Conservation (phyloP, 2,888 invertebrate species). For the Pantelozetes paolii region DNA sequence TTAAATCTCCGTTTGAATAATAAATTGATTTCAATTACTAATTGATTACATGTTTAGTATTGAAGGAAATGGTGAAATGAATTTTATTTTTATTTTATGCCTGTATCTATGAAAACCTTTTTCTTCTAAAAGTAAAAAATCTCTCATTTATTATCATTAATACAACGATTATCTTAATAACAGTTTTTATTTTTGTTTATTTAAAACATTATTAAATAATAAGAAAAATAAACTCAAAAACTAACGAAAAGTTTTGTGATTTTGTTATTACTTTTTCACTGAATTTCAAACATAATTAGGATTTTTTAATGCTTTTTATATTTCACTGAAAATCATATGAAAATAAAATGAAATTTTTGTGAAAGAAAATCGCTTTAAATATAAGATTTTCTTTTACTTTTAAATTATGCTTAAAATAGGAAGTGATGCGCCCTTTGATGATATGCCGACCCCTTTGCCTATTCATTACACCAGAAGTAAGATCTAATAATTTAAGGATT, state of each 20-base stretch:
- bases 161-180: background rate
- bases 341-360: background rate
- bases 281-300: background rate
- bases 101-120: too few relatives aligned
- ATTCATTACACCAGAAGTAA: conserved; percentile 5
- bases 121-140: too few relatives aligned
- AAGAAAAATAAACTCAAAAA: background rate
- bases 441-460: background rate
- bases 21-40: too few relatives aligned
- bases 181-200: background rate
- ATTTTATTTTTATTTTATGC: too few relatives aligned
- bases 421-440: conserved; percentile 27
- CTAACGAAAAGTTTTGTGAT: background rate
- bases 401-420: conserved; percentile 17
- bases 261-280: background rate
- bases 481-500: background rate
- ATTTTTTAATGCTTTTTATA: background rate
- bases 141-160: background rate
- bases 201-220: background rate
- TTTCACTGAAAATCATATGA: background rate
- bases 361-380: background rate
- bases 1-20: too few relatives aligned
- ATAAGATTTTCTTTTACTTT: background rate
- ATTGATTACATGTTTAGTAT: background rate
- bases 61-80: background rate